Evolutionary conservation across 1,140 invertebrate species (phyloP), one percentile per base, ranked within the genome.

Genomic region (Penaeus vannamei): DNA sequence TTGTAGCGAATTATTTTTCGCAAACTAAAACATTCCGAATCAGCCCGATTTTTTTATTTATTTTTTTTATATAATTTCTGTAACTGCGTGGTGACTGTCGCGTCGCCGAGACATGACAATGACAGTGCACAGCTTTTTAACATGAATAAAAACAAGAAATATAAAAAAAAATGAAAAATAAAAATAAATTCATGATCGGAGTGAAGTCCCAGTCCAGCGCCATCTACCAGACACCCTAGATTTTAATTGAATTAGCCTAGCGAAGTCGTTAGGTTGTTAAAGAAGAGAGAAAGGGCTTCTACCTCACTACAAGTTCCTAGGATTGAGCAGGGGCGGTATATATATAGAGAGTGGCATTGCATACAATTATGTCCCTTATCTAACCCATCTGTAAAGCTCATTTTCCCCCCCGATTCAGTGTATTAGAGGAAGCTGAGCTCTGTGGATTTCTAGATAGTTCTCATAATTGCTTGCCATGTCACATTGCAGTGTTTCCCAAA

Each of bases 251-350:
- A 26, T 42, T 61, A 66, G 53, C 77, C 64, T 32, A 79, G 59
- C 62, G 53, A 80, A 66, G 66, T 80, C 77, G 64, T 86, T 80
- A 81, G 76, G 60, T 79, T 66, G 76, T 86, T 64, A 42, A 86
- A 59, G 76, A 86, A 19, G 64, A 86, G 66, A 61, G 88, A 85
- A 82, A 80, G 88, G 88, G 81, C 84, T 90, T 90, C 88, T 90
- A 90, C 88, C 88, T 90, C 88, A 86, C 83, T 76, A 90, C 88
- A 90, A 90, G 88, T 90, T 90, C 88, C 88, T 90, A 90, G 88
- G 88, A 72, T 72, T 90, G 88, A 85, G 88, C 84, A 90, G 88
- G 84, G 83, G 72, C 61, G 81, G 82, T 84, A 84, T 84, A 88
- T 82, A 87, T 53, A 87, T 69, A 81, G 53, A 53, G 53, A 53